phyloP scores from a whole-genome alignment of 1,140 invertebrate genomes.

The Danaus plexippus region DNA sequence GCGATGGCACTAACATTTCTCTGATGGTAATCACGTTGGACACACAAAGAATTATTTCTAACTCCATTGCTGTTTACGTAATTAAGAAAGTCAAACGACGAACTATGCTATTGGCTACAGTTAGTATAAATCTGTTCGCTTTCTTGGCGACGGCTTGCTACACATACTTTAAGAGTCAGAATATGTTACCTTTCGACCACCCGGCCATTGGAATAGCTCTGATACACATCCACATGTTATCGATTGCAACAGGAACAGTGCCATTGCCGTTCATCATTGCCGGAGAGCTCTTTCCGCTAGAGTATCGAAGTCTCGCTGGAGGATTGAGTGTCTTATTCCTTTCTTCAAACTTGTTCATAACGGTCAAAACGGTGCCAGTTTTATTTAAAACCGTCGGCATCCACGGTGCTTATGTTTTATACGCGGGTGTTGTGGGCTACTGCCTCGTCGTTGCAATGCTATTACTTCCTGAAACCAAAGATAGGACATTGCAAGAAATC shows the following conservation, averaged over 20 bases:
- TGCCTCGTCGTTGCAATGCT: slow-evolving; percentile 26
- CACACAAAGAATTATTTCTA: slow-evolving; percentile 67
- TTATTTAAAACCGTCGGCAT: slow-evolving; percentile 32
- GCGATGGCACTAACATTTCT: slow-evolving; percentile 67
- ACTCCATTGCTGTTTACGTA: slow-evolving; percentile 31
- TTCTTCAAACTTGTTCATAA: slow-evolving; percentile 34
- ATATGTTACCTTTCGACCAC: slow-evolving; percentile 34
- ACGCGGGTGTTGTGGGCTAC: slow-evolving; percentile 23
- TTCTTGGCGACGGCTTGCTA: slow-evolving; percentile 36
- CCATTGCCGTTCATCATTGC: slow-evolving; percentile 46
- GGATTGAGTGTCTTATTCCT: slow-evolving; percentile 37
- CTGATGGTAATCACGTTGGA: slow-evolving; percentile 74
- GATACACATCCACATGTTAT: slow-evolving; percentile 41
- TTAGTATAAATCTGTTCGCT: slow-evolving; percentile 28
- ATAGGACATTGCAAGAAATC: slow-evolving; percentile 39
- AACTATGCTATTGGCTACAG: slow-evolving; percentile 36
- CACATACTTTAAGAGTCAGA: slow-evolving; percentile 29
- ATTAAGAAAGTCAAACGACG: slow-evolving; percentile 45
- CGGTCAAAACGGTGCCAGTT: slow-evolving; percentile 38
- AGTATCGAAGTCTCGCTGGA: slow-evolving; percentile 43
- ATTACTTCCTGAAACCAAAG: slow-evolving; percentile 41
- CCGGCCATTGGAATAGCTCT: slow-evolving; percentile 33
- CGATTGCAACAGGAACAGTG: slow-evolving; percentile 43
- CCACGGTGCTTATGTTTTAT: slow-evolving; percentile 35
- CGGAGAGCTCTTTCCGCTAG: slow-evolving; percentile 46